Evolutionary conservation across 1,140 invertebrate genomes (phyloP).

Genomic region (Stegodyphus dumicola): DNA sequence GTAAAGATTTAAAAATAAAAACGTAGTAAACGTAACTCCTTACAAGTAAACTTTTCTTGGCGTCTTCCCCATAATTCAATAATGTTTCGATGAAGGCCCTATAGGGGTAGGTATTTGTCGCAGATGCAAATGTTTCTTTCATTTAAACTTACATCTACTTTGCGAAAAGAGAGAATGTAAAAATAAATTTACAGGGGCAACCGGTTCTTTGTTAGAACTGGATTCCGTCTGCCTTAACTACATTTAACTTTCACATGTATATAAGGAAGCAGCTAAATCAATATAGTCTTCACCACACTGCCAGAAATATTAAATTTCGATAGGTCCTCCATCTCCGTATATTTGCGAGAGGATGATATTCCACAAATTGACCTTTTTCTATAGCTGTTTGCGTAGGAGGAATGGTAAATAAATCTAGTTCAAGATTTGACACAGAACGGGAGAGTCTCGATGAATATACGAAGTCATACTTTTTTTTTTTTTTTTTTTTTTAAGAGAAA

Average conservation of each 20-base stretch:
- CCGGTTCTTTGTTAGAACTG: neutral
- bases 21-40: too few species aligned
- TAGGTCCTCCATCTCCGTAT: slow-evolving; percentile 3
- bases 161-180: slow-evolving; percentile 7
- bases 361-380: slow-evolving; percentile 3
- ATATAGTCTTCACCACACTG: slow-evolving; percentile 9
- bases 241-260: slow-evolving; percentile 12
- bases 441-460: slow-evolving; percentile 1
- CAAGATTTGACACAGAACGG: neutral
- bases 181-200: slow-evolving; percentile 6
- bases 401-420: neutral
- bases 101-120: slow-evolving; percentile 1
- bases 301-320: slow-evolving; percentile 15
- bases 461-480: neutral
- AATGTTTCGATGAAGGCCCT: slow-evolving; percentile 8
- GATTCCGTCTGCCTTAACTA: neutral
- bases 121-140: neutral
- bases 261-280: neutral
- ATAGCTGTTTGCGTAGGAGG: slow-evolving; percentile 1
- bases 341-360: slow-evolving; percentile 11
- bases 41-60: neutral
- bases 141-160: slow-evolving; percentile 2
- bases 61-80: slow-evolving; percentile 15
- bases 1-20: too few species aligned
- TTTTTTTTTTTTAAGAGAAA: slow-evolving; percentile 3